Conservation (phyloP, 1,140 invertebrate species). For the Pteromalus puparum region DNA sequence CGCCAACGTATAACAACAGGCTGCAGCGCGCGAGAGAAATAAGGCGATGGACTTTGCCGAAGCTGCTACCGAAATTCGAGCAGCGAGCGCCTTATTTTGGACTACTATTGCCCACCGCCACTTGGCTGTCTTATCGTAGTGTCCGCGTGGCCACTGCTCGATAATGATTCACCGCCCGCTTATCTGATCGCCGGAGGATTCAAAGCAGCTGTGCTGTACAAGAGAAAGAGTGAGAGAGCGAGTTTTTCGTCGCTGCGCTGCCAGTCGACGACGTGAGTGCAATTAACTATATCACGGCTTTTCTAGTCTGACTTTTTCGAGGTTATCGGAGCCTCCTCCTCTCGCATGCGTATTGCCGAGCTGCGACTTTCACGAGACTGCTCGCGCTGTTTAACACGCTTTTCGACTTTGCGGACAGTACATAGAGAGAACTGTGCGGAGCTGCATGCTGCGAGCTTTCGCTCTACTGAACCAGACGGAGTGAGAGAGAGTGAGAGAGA, state of each 20-base stretch:
- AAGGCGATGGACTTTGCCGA: constrained; percentile 34
- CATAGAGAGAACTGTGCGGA: not conserved
- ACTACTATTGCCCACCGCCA: not conserved
- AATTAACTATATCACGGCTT: not conserved
- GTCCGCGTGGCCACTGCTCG: constrained; percentile 14
- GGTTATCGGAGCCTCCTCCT: not conserved
- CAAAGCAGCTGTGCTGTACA: not conserved
- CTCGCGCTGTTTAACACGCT: not conserved
- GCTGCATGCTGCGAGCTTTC: not conserved
- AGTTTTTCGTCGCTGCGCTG: not conserved
- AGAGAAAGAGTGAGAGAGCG: not conserved
- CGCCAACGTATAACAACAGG: too few relatives aligned
- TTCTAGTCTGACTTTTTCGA: not conserved
- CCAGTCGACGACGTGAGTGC: constrained; percentile 1
- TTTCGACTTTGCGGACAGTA: not conserved
- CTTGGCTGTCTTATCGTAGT: constrained; percentile 18
- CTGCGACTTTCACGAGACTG: too few relatives aligned
- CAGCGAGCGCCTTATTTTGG: not conserved
- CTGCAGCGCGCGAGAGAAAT: not conserved
- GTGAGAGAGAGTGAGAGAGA: not conserved
- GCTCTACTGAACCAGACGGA: not conserved
- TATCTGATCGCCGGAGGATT: constrained; percentile 31
- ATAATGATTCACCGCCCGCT: constrained; percentile 40
- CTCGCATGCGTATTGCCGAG: not conserved
- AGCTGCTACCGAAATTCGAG: not conserved